Evolutionary conservation across 2,888 invertebrate genomes (phyloP).

Genomic region (Vanessa cardui): DNA sequence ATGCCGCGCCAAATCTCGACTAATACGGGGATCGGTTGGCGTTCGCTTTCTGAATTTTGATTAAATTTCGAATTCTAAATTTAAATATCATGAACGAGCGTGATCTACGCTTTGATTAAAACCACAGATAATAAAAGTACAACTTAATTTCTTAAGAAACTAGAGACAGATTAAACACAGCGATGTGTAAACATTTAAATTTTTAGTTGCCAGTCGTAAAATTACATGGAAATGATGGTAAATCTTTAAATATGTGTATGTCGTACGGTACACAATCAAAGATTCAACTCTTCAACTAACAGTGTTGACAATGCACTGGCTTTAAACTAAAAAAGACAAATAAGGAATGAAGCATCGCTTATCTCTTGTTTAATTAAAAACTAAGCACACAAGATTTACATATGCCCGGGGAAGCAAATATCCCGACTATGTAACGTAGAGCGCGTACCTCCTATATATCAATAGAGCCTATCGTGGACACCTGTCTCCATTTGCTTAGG

Average conservation of each 20-base stretch:
- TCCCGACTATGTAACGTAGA: constrained; percentile 47
- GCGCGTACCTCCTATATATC: constrained; percentile 67
- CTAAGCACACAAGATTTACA: constrained; percentile 74
- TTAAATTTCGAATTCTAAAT: constrained; percentile 42
- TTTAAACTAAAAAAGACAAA: constrained; percentile 69
- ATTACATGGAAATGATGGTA: constrained; percentile 24
- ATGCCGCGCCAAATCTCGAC: constrained; percentile 63
- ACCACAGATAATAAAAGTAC: constrained; percentile 3
- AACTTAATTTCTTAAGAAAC: neutral
- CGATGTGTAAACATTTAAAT: constrained; percentile 12
- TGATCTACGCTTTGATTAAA: neutral
- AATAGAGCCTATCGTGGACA: constrained; percentile 64
- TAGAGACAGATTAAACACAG: constrained; percentile 16
- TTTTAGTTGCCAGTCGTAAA: constrained; percentile 23
- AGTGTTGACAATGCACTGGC: constrained; percentile 57
- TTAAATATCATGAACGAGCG: neutral
- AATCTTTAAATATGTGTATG: constrained; percentile 19
- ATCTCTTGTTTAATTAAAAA: constrained; percentile 78
- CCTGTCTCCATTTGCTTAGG: constrained; percentile 82
- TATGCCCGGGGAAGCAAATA: constrained; percentile 63
- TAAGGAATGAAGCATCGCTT: constrained; percentile 63
- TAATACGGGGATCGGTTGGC: constrained; percentile 56
- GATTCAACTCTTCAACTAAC: constrained; percentile 43
- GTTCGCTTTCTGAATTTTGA: constrained; percentile 54
- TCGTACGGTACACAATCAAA: constrained; percentile 36